phyloP scores from a whole-genome alignment of 2,888 invertebrate genomes.

The Melangyna quadrimaculata region DNA sequence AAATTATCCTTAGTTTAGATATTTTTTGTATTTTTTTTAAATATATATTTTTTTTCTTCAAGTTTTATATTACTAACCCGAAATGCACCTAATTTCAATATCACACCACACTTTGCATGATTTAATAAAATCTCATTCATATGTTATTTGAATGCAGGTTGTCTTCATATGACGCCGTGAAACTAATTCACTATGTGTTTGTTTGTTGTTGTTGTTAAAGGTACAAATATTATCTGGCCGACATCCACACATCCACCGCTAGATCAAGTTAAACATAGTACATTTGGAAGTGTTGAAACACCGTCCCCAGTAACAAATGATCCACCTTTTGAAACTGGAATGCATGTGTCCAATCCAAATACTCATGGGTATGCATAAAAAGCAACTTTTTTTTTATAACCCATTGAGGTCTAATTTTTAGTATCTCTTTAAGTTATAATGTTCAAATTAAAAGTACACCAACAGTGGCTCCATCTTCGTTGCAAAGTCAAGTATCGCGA shows the following conservation, averaged over 20 bases:
- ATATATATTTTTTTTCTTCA: slow-evolving; percentile 25
- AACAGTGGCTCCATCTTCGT: slow-evolving; percentile 76
- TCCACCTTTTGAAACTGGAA: slow-evolving; percentile 76
- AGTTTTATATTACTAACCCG: slow-evolving; percentile 54
- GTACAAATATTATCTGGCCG: slow-evolving; percentile 80
- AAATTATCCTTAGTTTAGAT: slow-evolving; percentile 73
- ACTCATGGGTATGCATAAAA: slow-evolving; percentile 78
- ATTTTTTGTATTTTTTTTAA: slow-evolving; percentile 23
- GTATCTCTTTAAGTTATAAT: slow-evolving; percentile 76
- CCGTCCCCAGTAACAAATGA: slow-evolving; percentile 80
- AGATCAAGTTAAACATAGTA: slow-evolving; percentile 79
- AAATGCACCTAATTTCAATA: slow-evolving; percentile 68
- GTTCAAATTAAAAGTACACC: slow-evolving; percentile 80
- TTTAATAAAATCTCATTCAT: background rate
- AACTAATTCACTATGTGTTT: slow-evolving; percentile 25
- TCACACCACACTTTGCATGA: slow-evolving; percentile 71
- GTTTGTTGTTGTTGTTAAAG: slow-evolving; percentile 74
- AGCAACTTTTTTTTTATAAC: background rate
- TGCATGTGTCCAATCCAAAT: slow-evolving; percentile 79
- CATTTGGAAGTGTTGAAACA: slow-evolving; percentile 80
- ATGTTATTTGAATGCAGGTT: background rate
- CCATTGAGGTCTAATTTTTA: background rate
- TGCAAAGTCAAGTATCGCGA: slow-evolving; percentile 77
- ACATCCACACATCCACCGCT: slow-evolving; percentile 78
- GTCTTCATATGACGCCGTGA: background rate